Conservation (phyloP, 2,888 invertebrate genomes). For the Folsomia manolachei region DNA sequence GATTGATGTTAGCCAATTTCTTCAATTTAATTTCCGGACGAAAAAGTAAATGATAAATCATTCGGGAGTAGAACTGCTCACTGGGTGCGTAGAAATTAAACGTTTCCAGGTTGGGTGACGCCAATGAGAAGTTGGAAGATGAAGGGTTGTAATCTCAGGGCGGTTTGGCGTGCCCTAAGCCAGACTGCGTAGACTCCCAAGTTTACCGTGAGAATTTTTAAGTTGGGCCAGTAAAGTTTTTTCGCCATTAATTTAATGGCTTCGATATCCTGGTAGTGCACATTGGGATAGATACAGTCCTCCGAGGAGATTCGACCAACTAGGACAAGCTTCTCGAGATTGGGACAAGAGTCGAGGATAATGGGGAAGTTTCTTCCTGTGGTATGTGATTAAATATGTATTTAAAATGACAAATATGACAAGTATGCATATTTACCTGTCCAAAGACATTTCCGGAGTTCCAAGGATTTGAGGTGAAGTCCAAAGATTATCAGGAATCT, state of each 20-base stretch:
- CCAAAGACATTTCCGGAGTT: background rate
- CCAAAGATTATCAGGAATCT: background rate
- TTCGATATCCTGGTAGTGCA: background rate
- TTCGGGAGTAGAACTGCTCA: background rate
- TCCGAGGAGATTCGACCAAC: background rate
- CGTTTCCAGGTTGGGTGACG: background rate
- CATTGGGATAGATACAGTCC: background rate
- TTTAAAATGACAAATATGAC: no score
- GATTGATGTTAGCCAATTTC: background rate
- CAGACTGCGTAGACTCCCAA: background rate
- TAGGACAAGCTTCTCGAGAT: background rate
- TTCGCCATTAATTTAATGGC: background rate
- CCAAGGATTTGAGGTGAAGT: background rate
- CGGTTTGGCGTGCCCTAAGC: no score
- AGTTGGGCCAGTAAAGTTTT: background rate
- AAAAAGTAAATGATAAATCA: background rate
- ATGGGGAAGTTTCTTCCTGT: background rate
- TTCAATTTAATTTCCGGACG: background rate
- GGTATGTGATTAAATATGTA: no score
- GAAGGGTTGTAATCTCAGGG: no score
- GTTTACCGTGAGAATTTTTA: slow-evolving; percentile 1
- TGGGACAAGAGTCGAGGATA: background rate
- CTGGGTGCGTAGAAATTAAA: background rate
- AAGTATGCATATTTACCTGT: no score
- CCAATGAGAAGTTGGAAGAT: background rate